Evolutionary conservation across 2,113 vertebrate species (phyloP), one percentile per base, ranked within the genome.

Genomic region (Mustela lutreola): DNA sequence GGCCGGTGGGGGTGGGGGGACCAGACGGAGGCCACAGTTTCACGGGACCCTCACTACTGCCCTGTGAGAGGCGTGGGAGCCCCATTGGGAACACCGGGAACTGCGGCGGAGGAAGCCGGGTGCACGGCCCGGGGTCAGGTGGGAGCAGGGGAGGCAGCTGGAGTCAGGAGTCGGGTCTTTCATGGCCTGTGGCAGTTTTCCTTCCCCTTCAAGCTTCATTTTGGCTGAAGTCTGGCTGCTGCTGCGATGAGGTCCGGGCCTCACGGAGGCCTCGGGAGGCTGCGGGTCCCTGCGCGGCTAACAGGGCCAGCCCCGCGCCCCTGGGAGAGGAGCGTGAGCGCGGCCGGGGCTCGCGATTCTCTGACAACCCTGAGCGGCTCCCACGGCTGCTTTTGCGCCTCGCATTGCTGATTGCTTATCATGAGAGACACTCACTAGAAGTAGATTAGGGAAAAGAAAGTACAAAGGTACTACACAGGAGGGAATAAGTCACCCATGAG

Each of bases 1-100:
- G 48, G 48, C 48, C 11, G 48, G 53, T 1, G 50, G 50, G 31
- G 0, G n/a, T n/a, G n/a, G n/a, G 2, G 33, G 78, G 60, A 67
- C 82, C 78, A 56, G 82, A 31, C 0, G 0, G 67, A 45, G 50
- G 81, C n/a, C n/a, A 12, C 11, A 2, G 8, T 50, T 67, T 42
- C 39, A 0, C 0, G 9, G 63, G 14, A 0, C 11, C 85, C 76
- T 62, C 83, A 31, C 33, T 39, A 24, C 4, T 56, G 15, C 33
- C 42, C 26, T 16, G 28, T 39, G 84, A 67, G 48, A 36, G 5
- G 11, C 31, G 15, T 10, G 39, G 65, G 11, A 31, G 15, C 33
- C 21, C 58, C 36, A 1, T 4, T 39, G 58, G 39, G 28, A 39
- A 75, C 45, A 14, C 6, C 15, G 26, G 56, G 53, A 93, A 36